Percentiles rank a stretch among this genome's conserved stretches.
These are phyloP conservation scores for Sciaenops ocellatus DNA, from an alignment of 2,797 vertebrate species.

Conservation along the genomic window DNA sequence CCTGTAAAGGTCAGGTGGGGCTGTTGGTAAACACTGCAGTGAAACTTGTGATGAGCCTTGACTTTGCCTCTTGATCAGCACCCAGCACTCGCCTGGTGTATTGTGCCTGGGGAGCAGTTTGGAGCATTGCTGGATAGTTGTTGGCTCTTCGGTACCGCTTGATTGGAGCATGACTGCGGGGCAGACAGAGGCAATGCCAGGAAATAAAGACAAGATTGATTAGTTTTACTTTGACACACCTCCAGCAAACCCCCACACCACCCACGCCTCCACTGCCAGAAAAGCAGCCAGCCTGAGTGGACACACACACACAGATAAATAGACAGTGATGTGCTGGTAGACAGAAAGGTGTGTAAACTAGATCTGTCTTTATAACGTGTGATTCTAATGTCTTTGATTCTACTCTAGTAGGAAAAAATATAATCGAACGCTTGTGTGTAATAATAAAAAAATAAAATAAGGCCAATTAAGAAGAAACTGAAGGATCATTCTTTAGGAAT, in stretches of 20 bases:
- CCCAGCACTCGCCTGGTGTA: constrained; percentile 8
- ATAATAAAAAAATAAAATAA: background rate
- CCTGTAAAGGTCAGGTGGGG: constrained; percentile 68
- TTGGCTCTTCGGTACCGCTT: constrained; percentile 45
- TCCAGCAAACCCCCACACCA: constrained; percentile 25
- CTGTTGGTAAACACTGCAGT: constrained; percentile 67
- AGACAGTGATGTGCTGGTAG: constrained; percentile 6
- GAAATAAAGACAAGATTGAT: constrained; percentile 78
- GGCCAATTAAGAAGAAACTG: background rate
- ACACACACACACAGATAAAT: constrained; percentile 31
- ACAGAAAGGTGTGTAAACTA: constrained; percentile 2
- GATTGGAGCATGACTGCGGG: constrained; percentile 63
- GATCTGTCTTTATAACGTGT: background rate
- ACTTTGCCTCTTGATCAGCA: constrained; percentile 61
- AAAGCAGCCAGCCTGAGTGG: constrained; percentile 15
- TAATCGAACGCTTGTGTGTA: background rate
- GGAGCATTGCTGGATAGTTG: constrained; percentile 31
- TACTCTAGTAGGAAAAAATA: background rate
- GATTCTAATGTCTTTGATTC: background rate
- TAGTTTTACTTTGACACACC: constrained; percentile 73
- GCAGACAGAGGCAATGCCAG: constrained; percentile 54
- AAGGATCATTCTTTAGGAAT: background rate
- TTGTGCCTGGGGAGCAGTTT: constrained; percentile 49
- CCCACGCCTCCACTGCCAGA: background rate
- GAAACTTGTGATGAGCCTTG: constrained; percentile 55